Base-by-base conservation (phyloP, 1,140 invertebrate genomes). In the Drosophila lowei region DNA sequence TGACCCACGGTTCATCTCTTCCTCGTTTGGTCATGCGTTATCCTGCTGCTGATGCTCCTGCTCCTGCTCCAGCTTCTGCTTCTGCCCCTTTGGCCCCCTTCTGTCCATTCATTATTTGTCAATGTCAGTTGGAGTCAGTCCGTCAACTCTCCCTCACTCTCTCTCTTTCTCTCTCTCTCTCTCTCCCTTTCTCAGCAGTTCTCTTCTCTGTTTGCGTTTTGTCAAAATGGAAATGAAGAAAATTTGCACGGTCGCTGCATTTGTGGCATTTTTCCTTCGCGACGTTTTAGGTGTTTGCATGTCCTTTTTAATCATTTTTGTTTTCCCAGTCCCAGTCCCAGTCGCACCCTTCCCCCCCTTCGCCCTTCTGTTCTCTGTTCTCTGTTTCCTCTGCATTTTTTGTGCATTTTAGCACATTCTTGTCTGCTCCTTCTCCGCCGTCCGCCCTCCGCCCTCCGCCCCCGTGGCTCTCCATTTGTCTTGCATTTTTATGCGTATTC, bases 151-250 rank as follows among this genome's bases (percentile, higher is more conserved):
- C 55, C 34, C 38, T 34, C 16, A 18, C 49, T 53, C 18, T 34
- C 3, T 43, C 38, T 25, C 3, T 47, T 13, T 25, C 52, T 62
- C 49, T 65, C 42, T 64, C 57, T 65, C 46, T 38, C 23, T 53
- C 48, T 25, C 18, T 34, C 16, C 28, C 47, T 46, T 13, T 23
- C 41, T 46, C 34, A 38, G 34, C 34, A 38, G 41, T 30, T 15
- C 44, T 64, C 60, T 77, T 67, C 62, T 62, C 60, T 81, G 81
- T 85, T 88, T 88, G 81, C 83, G 79, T 86, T 86, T 88, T 86
- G 81, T 86, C 83, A 86, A 88, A 86, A 86, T 86, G 83, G 78
- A 86, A 86, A 86, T 86, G 83, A 83, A 86, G 81, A 86, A 86
- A 88, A 86, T 86, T 86, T 86, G 83, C 83, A 83, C 83, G 81